Conservation (phyloP, 2,888 invertebrate genomes). For the Endomychus coccineus region DNA sequence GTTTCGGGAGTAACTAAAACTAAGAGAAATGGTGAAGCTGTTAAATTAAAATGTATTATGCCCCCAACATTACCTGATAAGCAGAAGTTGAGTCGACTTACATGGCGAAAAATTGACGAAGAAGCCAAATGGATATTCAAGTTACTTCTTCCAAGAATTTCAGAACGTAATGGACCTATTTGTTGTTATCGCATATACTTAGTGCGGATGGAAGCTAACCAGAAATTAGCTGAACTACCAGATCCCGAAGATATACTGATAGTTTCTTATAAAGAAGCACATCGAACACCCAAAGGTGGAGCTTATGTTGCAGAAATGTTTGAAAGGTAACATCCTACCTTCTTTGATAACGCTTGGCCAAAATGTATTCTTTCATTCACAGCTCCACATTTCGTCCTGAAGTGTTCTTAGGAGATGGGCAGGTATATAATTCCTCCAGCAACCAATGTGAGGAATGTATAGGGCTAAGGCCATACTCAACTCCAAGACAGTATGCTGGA, state of each 20-base stretch:
- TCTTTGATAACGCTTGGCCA: background rate
- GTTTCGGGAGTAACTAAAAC: conserved; percentile 72
- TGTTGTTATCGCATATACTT: conserved; percentile 80
- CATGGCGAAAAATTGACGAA: conserved; percentile 57
- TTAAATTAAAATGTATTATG: conserved; percentile 58
- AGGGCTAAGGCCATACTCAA: conserved; percentile 44
- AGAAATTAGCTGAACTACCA: conserved; percentile 59
- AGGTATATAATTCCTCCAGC: conserved; percentile 36
- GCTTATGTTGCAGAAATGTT: conserved; percentile 84
- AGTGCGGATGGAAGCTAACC: conserved; percentile 59
- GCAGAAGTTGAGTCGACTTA: conserved; percentile 51
- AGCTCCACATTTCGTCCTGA: conserved; percentile 58
- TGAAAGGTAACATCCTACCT: conserved; percentile 49
- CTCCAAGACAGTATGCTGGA: conserved; percentile 29
- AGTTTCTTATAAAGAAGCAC: conserved; percentile 66
- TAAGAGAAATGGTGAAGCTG: conserved; percentile 63
- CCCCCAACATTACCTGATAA: conserved; percentile 64
- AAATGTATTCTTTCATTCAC: conserved; percentile 19
- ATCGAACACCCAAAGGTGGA: conserved; percentile 58
- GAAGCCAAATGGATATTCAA: conserved; percentile 67
- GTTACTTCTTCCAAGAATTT: conserved; percentile 65
- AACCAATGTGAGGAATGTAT: conserved; percentile 46
- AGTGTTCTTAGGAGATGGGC: conserved; percentile 67
- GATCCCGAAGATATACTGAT: conserved; percentile 62
- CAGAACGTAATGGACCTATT: conserved; percentile 80